Evolutionary conservation across 2,113 vertebrate genomes (phyloP).

Genomic region (Thamnaconus septentrionalis): DNA sequence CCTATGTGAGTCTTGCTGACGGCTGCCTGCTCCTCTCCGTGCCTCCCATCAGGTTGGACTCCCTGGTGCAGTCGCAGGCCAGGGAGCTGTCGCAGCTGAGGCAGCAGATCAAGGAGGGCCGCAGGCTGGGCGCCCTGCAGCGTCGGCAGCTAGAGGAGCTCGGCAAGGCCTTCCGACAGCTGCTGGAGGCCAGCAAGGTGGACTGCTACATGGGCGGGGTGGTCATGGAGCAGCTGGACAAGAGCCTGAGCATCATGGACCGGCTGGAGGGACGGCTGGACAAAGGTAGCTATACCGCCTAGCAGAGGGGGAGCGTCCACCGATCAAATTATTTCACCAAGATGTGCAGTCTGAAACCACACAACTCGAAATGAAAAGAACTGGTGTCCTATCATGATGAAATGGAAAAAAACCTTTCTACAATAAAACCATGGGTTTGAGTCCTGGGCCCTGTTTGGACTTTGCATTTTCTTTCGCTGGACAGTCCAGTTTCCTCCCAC

Average conservation of each 20-base stretch:
- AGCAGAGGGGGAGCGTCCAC: not conserved
- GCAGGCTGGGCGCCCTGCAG: conserved; percentile 76
- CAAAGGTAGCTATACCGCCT: conserved; percentile 65
- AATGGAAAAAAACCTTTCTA: too few species aligned
- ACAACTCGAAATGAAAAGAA: too few species aligned
- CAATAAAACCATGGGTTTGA: too few species aligned
- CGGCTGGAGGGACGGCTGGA: conserved; percentile 81
- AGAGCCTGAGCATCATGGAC: conserved; percentile 78
- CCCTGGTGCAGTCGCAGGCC: conserved; percentile 85
- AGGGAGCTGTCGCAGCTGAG: conserved; percentile 85
- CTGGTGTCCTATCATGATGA: too few species aligned
- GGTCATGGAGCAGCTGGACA: conserved; percentile 85
- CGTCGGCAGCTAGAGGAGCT: conserved; percentile 81
- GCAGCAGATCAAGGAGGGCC: conserved; percentile 86
- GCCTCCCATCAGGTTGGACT: conserved; percentile 77
- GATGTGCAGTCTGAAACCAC: too few species aligned
- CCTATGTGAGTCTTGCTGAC: not conserved
- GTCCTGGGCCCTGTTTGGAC: too few species aligned
- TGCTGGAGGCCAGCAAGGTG: conserved; percentile 82
- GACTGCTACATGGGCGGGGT: conserved; percentile 79
- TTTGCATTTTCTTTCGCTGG: too few species aligned
- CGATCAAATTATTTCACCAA: too few species aligned
- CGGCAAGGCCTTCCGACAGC: conserved; percentile 81
- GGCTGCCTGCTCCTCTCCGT: conserved; percentile 1
- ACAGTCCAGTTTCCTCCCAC: too few species aligned